A percentile compares a stretch with the other conserved stretches of the same genome.
These are phyloP conservation scores for Adrianichthys oophorus DNA, from an alignment of 2,797 vertebrate species.

Conservation along the genomic window DNA sequence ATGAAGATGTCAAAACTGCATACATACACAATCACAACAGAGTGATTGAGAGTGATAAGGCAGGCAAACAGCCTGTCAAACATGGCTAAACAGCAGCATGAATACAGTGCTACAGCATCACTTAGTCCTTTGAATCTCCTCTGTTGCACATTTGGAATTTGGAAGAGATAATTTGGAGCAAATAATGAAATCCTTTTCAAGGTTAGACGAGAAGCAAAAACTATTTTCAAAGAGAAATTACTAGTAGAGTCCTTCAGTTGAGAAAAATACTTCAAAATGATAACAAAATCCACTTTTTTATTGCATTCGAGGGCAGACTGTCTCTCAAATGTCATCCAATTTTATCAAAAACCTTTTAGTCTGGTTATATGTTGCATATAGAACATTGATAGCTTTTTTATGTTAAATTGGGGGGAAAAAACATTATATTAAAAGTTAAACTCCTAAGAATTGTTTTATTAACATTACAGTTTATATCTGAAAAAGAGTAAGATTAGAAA, in stretches of 20 bases:
- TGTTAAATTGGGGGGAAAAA: not conserved
- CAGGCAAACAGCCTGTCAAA: slow-evolving; percentile 18
- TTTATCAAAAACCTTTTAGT: not conserved
- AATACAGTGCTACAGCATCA: slow-evolving; percentile 21
- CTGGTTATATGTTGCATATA: not conserved
- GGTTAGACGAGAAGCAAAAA: not conserved
- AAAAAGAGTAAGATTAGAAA: not conserved
- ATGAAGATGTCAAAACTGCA: slow-evolving; percentile 12
- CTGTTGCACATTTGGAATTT: slow-evolving; percentile 4
- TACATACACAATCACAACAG: slow-evolving; percentile 24
- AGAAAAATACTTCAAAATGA: slow-evolving; percentile 7
- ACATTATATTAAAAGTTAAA: too few relatives aligned
- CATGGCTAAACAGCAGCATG: slow-evolving; percentile 32
- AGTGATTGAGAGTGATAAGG: slow-evolving; percentile 33
- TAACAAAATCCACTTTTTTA: slow-evolving; percentile 4
- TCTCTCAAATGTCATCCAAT: slow-evolving; percentile 5
- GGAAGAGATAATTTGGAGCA: slow-evolving; percentile 11
- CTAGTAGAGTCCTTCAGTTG: slow-evolving; percentile 8
- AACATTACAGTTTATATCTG: too few relatives aligned
- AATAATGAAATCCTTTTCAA: slow-evolving; percentile 3
- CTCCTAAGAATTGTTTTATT: too few relatives aligned
- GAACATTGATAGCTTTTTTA: too few relatives aligned
- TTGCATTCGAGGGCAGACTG: slow-evolving; percentile 2
- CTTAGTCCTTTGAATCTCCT: slow-evolving; percentile 22
- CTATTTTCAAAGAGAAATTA: not conserved